Base-by-base conservation (phyloP, 2,888 invertebrate genomes). In the Nemoura dubitans region DNA sequence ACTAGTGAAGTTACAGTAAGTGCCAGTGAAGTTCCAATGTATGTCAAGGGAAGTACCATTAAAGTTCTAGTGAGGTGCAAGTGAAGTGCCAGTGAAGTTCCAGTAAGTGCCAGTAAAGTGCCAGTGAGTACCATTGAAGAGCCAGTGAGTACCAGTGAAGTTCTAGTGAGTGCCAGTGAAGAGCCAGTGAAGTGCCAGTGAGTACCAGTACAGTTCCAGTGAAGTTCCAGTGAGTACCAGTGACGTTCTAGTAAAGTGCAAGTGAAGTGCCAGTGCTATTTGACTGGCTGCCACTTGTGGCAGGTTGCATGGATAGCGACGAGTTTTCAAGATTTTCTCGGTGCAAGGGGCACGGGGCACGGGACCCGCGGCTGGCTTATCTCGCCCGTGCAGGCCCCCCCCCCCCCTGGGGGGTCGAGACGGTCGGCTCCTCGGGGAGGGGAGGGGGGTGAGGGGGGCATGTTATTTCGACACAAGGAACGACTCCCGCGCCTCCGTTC, bases 341-440 rank as follows among this genome's bases (percentile, higher is more conserved):
- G 59, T 59, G 59, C 59, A 59, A 59, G 86, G 83, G 83, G n/a
- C n/a, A n/a, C n/a, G 76, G 80, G 1, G 81, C 81, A 81, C 81
- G n/a, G n/a, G n/a, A n/a, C 81, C 81, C 30, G 27, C 81, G 6
- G 30, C 84, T 78, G 87, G 87, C 87, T 87, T 87, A 87, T 87
- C 87, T 87, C 84, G 43, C 43, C 36, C 83, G 29, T 30, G 86
- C 87, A 87, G 87, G 78, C 86, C 83, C 30, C 3, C 26, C 86
- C 83, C 30, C 3, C 26, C 27, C 42, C 83, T 42, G 43, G 25
- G 43, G 25, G 3, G 29, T n/a, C 5, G n/a, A 30, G 81, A n/a
- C 14, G 28, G 3, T 81, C 28, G 81, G 80, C 25, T 27, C 27
- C 3, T 76, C 5, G 28, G 78, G 16, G 28, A n/a, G 27, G 27